Evolutionary conservation across 2,113 vertebrate species (phyloP), one percentile per base, ranked within the genome.

Genomic region (Odontesthes bonariensis): DNA sequence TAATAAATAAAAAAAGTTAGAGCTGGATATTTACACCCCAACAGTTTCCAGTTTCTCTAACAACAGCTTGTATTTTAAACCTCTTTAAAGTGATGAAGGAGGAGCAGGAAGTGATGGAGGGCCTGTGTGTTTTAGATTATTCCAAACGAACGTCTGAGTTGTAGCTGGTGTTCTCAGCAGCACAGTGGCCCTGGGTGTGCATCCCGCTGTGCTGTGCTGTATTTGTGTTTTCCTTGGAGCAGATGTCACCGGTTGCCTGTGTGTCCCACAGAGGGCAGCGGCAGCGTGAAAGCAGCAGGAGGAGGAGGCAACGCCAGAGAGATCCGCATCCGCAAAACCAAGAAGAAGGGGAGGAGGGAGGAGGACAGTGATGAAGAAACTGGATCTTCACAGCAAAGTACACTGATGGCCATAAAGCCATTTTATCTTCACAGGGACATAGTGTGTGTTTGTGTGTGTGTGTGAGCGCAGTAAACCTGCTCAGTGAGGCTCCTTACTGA

Each of bases 311-410:
- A 99, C 61, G 96, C 97, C 77, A 93, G 98, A 84, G 98, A 99
- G 64, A 92, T 97, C 89, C 95, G 95, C 77, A 93, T 96, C 32
- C 97, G 96, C 52, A 99, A 98, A 92, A 90, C 81, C 38, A 99
- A 98, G 91, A 99, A 98, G 89, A 99, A 97, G 86, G 95, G 94
- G 54, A 95, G 93, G 86, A 96, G 91, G 81, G 96, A 98, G 1
- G 95, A 95, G 10, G 97, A 98, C 53, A 98, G 96, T 0, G 97
- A 97, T 56, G 97, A 99, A 13, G 98, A 99, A 40, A 91, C 73
- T 0, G 93, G 93, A 57, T 76, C 91, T 55, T 67, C 90, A 32
- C 90, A 91, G 69, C 92, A 91, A 77, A 92, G 94, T 94, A 69
- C 19, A 17, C 31, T 58, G 31, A 19, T 0, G 57, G 83, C 61